Evolutionary conservation across 1,140 invertebrate genomes (phyloP).

Genomic region (Chionoecetes opilio): DNA sequence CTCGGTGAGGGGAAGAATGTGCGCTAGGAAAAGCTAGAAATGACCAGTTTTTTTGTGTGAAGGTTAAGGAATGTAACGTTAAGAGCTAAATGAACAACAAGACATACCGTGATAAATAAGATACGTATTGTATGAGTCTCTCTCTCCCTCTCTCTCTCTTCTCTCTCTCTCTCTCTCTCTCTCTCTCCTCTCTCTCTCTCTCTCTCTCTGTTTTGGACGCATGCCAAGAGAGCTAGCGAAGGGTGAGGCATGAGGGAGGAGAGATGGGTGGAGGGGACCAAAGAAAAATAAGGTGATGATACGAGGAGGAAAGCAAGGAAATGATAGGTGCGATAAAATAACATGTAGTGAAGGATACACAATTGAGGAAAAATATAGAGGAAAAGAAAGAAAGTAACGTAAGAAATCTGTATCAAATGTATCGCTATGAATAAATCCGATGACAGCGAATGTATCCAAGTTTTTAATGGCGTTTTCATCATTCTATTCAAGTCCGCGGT

Average conservation of each 20-base stretch:
- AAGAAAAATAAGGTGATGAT: background rate
- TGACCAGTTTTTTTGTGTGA: too few species aligned
- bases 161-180: background rate
- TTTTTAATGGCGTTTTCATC: background rate
- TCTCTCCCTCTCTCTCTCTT: background rate
- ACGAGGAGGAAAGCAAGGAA: background rate
- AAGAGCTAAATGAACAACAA: too few species aligned
- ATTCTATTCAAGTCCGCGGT: background rate
- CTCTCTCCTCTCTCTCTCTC: conserved; percentile 2
- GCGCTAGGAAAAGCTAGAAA: too few species aligned
- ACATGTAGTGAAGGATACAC: background rate
- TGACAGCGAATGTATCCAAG: background rate
- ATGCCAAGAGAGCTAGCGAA: background rate
- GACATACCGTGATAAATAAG: too few species aligned
- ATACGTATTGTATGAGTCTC: too few species aligned
- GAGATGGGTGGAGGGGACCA: background rate
- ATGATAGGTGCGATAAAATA: background rate
- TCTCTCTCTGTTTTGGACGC: conserved; percentile 5
- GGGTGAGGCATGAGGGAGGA: conserved; percentile 1
- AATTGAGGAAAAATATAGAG: background rate
- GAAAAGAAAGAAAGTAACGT: background rate
- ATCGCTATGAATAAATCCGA: background rate
- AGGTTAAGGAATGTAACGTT: too few species aligned
- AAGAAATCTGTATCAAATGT: background rate
- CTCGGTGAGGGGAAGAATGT: too few species aligned